Percentiles rank a stretch among this genome's conserved stretches.
These are phyloP conservation scores for Peromyscus nudipes DNA, from an alignment of 2,797 vertebrate species.

Conservation along the genomic window DNA sequence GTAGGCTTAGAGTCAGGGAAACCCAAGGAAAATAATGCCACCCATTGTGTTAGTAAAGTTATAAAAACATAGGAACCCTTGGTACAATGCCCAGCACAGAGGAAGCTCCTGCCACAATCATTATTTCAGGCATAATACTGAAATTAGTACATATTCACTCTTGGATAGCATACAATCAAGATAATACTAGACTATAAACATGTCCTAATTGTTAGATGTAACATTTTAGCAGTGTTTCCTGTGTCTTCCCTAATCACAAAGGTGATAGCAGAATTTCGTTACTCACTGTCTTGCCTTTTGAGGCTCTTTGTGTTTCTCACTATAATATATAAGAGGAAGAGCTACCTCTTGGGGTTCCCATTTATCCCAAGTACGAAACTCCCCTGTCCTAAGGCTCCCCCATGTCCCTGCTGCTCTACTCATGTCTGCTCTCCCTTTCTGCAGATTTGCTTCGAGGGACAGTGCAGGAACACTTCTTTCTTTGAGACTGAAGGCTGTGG, in stretches of 20 bases:
- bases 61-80: not conserved
- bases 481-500: slow-evolving; percentile 93
- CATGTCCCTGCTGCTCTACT: not conserved
- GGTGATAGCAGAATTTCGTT: not conserved
- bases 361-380: not conserved
- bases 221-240: not conserved
- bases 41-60: not conserved
- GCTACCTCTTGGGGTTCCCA: not conserved
- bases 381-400: accelerated
- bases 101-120: not conserved
- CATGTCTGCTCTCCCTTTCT: slow-evolving; percentile 11
- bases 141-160: not conserved
- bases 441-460: slow-evolving; percentile 97
- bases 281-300: not conserved
- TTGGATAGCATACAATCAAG: not conserved
- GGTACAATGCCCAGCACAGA: not conserved
- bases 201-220: not conserved
- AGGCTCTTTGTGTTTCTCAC: not conserved
- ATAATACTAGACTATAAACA: not conserved
- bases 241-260: not conserved
- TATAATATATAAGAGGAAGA: not conserved
- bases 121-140: slow-evolving; percentile 34
- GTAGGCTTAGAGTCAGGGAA: not conserved
- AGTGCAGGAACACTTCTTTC: slow-evolving; percentile 95
- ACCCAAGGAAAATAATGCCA: not conserved